These are phyloP conservation scores for Ceyx melanurus DNA, from an alignment of 2,113 vertebrate genomes.

Conservation along the genomic window DNA sequence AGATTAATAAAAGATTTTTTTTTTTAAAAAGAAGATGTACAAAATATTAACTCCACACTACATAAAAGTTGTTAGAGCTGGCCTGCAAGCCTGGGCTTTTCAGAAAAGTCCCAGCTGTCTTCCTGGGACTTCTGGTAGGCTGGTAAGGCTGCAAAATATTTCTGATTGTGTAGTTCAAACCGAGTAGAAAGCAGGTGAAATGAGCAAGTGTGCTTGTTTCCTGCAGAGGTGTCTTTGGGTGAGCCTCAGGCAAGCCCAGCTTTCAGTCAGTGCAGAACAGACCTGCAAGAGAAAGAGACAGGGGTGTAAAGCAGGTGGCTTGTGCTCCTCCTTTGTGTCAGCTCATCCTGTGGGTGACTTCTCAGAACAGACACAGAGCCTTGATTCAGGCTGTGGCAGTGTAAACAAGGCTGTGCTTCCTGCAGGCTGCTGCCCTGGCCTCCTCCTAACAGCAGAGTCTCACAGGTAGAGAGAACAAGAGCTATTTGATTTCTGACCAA, in stretches of 20 bases:
- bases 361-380: background rate
- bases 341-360: background rate
- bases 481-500: background rate
- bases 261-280: constrained; percentile 60
- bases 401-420: background rate
- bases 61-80: background rate
- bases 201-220: background rate
- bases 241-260: constrained; percentile 29
- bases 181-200: background rate
- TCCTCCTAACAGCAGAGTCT: background rate
- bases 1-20: constrained; percentile 2
- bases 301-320: background rate
- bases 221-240: constrained; percentile 36
- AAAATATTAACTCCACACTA: background rate
- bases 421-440: background rate
- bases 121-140: background rate
- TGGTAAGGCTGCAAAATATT: background rate
- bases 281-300: constrained; percentile 73
- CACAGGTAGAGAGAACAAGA: background rate
- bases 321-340: constrained; percentile 29
- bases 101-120: background rate
- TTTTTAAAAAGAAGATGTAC: background rate
- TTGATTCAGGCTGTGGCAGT: background rate
- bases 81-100: background rate
- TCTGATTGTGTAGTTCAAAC: background rate